phyloP scores from a whole-genome alignment of 2,113 vertebrate species.

The Brachionichthys hirsutus region DNA sequence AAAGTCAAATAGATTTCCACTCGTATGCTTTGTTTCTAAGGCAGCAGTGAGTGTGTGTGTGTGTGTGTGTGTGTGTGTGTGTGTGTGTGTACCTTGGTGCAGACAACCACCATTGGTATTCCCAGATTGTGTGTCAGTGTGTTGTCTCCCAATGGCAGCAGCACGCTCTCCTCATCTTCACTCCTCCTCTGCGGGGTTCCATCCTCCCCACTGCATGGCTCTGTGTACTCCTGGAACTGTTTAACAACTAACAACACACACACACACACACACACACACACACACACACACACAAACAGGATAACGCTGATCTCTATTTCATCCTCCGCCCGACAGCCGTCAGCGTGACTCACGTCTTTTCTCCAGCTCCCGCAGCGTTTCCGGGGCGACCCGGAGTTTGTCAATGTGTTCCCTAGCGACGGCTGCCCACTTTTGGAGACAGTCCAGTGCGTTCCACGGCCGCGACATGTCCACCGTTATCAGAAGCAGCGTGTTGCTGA shows the following conservation, averaged over 20 bases:
- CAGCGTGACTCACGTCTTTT: conserved; percentile 85
- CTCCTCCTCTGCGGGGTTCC: conserved; percentile 91
- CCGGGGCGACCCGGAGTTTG: conserved; percentile 92
- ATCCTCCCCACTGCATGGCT: conserved; percentile 92
- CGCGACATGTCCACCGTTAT: conserved; percentile 94
- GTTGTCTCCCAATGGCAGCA: conserved; percentile 93
- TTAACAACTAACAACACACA: conserved; percentile 85
- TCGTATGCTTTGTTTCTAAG: not conserved
- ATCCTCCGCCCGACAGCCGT: not conserved
- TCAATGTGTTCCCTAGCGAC: conserved; percentile 95
- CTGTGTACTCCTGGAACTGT: conserved; percentile 96
- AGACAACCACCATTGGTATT: conserved; percentile 93
- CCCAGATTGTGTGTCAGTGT: conserved; percentile 96
- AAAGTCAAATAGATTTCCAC: not conserved
- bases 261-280: conserved; percentile 23
- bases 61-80: not conserved
- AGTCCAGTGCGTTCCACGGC: conserved; percentile 96
- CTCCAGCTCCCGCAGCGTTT: conserved; percentile 96
- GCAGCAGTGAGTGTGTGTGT: not conserved
- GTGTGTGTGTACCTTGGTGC: conserved; percentile 89
- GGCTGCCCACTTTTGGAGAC: conserved; percentile 95
- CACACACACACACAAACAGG: not conserved
- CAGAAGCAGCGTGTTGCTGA: conserved; percentile 88
- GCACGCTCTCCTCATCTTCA: conserved; percentile 88
- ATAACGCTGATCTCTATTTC: no score